phyloP scores from a whole-genome alignment of 2,888 invertebrate genomes.

The Sussaba pulchella region DNA sequence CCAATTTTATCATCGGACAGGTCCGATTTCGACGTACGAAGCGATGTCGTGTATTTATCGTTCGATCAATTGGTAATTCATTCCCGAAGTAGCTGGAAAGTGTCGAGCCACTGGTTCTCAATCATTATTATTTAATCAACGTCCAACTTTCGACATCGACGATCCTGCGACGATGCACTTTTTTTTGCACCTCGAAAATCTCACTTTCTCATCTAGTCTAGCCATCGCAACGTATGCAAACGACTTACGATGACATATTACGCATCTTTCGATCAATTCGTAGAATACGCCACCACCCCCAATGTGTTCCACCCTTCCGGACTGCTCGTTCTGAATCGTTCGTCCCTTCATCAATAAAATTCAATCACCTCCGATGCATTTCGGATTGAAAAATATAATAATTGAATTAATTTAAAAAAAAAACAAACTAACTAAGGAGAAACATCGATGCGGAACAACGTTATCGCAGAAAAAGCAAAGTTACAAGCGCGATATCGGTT shows the following conservation, averaged over 20 bases:
- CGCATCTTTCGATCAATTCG: conserved; percentile 21
- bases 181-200: conserved; percentile 10
- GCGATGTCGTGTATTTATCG: conserved; percentile 2
- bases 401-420: conserved; percentile 47
- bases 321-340: conserved; percentile 53
- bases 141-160: background rate
- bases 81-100: conserved; percentile 27
- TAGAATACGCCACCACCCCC: conserved; percentile 10
- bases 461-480: conserved; percentile 44
- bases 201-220: conserved; percentile 20
- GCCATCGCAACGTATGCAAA: conserved; percentile 12
- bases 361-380: conserved; percentile 37
- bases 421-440: conserved; percentile 51
- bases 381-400: conserved; percentile 33
- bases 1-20: conserved; percentile 13
- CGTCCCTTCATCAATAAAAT: conserved; percentile 60
- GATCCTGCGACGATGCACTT: conserved; percentile 27
- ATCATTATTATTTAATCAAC: background rate
- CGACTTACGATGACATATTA: conserved; percentile 1
- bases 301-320: conserved; percentile 28
- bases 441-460: conserved; percentile 28
- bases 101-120: background rate
- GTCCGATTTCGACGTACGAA: background rate
- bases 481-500: conserved; percentile 39
- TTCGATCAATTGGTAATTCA: conserved; percentile 34